A percentile compares a stretch with the other conserved stretches of the same genome.
phyloP scores from a whole-genome alignment of 2,113 vertebrate genomes.

The Callopanchax toddi region DNA sequence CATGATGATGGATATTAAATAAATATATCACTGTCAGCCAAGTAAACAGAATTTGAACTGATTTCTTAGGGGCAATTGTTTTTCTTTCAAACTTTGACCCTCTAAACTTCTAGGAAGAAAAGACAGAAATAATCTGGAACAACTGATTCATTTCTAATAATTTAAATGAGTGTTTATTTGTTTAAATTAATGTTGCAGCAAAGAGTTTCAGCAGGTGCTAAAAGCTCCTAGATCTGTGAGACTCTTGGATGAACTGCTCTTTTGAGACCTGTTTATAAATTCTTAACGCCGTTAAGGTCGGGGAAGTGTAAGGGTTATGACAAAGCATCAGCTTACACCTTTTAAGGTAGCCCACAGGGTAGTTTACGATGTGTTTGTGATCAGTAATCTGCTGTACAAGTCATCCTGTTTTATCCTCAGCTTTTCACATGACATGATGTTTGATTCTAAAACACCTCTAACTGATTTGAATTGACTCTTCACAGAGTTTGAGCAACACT shows the following conservation, averaged over 20 bases:
- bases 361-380: neutral
- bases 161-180: neutral
- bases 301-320: neutral
- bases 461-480: neutral
- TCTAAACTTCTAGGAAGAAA: neutral
- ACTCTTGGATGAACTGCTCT: neutral
- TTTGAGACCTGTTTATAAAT: neutral
- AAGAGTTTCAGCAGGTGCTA: neutral
- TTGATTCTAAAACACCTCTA: neutral
- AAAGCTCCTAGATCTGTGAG: too few species aligned
- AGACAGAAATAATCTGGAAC: neutral
- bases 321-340: neutral
- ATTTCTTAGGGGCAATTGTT: neutral
- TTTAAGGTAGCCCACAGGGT: neutral
- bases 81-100: neutral
- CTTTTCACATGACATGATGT: neutral
- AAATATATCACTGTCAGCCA: too few species aligned
- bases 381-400: neutral
- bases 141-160: too few species aligned
- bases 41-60: neutral
- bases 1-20: too few species aligned
- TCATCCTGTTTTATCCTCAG: neutral
- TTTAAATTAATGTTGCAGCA: neutral
- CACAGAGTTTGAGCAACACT: neutral
- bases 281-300: conserved; percentile 2